Percentiles rank a stretch among this genome's conserved stretches.
Conservation (phyloP, 2,888 invertebrate species). For the Cryptocephalus primarius region DNA sequence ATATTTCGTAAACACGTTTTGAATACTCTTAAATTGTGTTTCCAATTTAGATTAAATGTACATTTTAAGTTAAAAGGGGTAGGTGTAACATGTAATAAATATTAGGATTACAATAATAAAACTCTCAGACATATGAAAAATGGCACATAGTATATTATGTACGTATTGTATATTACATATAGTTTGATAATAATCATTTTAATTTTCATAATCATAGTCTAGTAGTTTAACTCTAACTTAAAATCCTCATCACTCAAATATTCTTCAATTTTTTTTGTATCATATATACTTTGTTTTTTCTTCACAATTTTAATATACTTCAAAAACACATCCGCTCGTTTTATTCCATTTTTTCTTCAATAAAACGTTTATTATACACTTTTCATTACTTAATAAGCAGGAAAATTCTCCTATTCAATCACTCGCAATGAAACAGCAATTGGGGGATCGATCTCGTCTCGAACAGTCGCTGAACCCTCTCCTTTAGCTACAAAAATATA, state of each 20-base stretch:
- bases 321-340: conserved; percentile 34
- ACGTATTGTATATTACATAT: conserved; percentile 42
- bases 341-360: conserved; percentile 28
- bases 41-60: no score
- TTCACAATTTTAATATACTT: conserved; percentile 27
- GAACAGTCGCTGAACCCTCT: conserved; percentile 15
- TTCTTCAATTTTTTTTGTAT: conserved; percentile 28
- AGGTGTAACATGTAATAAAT: no score
- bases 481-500: conserved; percentile 35
- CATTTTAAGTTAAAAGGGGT: no score
- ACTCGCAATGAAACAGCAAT: conserved; percentile 8
- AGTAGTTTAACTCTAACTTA: conserved; percentile 38
- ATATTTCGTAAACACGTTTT: no score
- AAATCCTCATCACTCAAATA: conserved; percentile 33
- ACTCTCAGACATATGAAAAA: conserved; percentile 29
- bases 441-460: no score
- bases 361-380: conserved; percentile 33
- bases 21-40: no score
- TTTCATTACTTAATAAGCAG: conserved; percentile 16
- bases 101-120: conserved; percentile 15
- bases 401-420: conserved; percentile 31
- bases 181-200: conserved; percentile 37
- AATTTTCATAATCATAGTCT: conserved; percentile 35
- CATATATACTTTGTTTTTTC: conserved; percentile 29
- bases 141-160: conserved; percentile 43